Evolutionary conservation across 2,113 vertebrate genomes (phyloP), one percentile per base, ranked within the genome.

Genomic region (Odontophorus gujanensis): DNA sequence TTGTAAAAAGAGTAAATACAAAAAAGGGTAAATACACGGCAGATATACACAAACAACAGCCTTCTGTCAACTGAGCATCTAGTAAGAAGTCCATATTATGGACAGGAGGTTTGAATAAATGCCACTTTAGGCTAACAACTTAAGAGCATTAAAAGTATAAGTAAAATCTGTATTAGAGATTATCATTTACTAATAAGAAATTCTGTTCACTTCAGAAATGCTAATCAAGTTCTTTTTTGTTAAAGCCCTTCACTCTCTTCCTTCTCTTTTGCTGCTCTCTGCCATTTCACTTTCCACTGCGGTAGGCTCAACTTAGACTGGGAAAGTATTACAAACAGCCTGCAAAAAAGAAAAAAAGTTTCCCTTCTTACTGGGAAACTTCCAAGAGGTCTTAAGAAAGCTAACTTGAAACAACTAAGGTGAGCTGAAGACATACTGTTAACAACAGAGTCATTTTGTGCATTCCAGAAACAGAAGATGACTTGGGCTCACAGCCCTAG

Each of bases 11-110:
- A 38, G 38, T 38, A 38, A 40, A 40, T 40, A 40, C 40, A 40
- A 82, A 38, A 93, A 57, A 69, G 8, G 13, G 18, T 91, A 97
- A 97, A 85, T 71, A 94, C 59, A 85, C 17, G 59, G 69, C 59
- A 97, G 61, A 85, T 87, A 96, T n/a, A 92, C 62, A 84, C 59
- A 79, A 87, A 74, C 26, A 80, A 40, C 25, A 89, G 59, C 43
- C 32, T 80, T n/a, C 93, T 75, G 61, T 83, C 71, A 92, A 85
- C 87, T 53, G 85, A 69, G 50, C 51, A 89, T 85, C 79, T 72
- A 86, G n/a, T 48, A 47, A 96, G 87, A 9, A 78, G 58, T 77
- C 32, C 55, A 89, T 90, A 72, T 43, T 85, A 72, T 15, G 24
- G 26, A 80, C 5, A 87, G 21, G 17, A 79, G 21, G n/a, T 80